Base-by-base conservation (phyloP, 2,113 vertebrate genomes). In the Callaeas wilsoni region DNA sequence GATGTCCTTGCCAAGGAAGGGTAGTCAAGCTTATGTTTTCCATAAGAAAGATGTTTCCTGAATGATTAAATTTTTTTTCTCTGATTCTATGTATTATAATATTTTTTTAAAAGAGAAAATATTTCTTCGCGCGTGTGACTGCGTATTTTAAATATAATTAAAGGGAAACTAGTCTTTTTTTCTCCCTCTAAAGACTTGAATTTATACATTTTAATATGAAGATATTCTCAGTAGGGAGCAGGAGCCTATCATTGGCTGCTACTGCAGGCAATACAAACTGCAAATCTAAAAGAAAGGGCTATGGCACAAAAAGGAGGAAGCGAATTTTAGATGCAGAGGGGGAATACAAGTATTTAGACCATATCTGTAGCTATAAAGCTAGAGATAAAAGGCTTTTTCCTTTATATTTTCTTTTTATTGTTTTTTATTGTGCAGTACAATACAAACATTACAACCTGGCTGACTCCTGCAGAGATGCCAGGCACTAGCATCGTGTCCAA, bases 191-290 rank as follows among this genome's bases (percentile, higher is more conserved):
- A 97, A 95, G 96, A 95, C 85, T 94, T 97, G 87, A 92, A 97
- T 98, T 98, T 97, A 97, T 97, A 96, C 96, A 96, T 98, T 98
- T 98, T 94, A 95, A 97, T 97, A 97, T 64, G 92, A 97, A 97
- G 97, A 97, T 97, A 95, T 95, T 97, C 97, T 96, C 96, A 96
- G 97, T 97, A 71, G 97, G 97, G 94, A 97, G 95, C 89, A 91
- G 60, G 78, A 95, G 96, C 95, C 96, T 97, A 94, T 97, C 97
- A 97, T 97, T 98, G 97, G 97, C 96, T 98, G 62, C 96, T 94
- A 93, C 96, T 97, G 89, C 94, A 96, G 92, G 96, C 96, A 95
- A 84, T 86, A 93, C 95, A 96, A 97, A 98, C 87, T 94, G 97
- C 96, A 96, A 97, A 96, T 94, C 84, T 93, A 75, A 97, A 97